These are phyloP conservation scores for Halcyon leucocephala DNA, from an alignment of 2,797 vertebrate species.

Conservation along the genomic window DNA sequence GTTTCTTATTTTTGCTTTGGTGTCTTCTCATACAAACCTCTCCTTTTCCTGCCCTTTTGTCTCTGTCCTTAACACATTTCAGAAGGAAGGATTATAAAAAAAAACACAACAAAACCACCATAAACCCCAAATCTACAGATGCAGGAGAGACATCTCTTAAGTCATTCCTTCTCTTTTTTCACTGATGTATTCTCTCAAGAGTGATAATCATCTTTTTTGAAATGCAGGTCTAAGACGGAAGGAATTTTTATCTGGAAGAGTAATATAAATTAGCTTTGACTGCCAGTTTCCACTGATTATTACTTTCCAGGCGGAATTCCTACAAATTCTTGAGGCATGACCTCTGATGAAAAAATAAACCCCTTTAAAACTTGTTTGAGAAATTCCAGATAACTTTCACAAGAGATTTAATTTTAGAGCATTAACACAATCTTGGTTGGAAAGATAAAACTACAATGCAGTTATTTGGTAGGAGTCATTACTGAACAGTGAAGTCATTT, in stretches of 20 bases:
- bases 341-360: conserved; percentile 87
- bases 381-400: conserved; percentile 89
- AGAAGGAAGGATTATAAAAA: conserved; percentile 37
- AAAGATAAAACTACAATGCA: conserved; percentile 84
- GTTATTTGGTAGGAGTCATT: conserved; percentile 82
- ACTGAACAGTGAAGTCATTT: conserved; percentile 84
- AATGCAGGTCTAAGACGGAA: conserved; percentile 92
- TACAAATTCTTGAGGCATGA: conserved; percentile 89
- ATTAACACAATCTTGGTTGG: conserved; percentile 83
- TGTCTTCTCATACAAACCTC: neutral
- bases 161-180: conserved; percentile 76
- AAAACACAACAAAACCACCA: neutral
- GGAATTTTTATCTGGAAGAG: conserved; percentile 94
- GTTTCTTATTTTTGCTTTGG: neutral
- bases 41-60: neutral
- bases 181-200: conserved; percentile 85
- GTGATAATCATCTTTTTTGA: conserved; percentile 88
- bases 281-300: conserved; percentile 93
- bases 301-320: conserved; percentile 92
- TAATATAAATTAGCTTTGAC: conserved; percentile 88
- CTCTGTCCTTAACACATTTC: conserved; percentile 45
- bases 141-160: conserved; percentile 69
- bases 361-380: conserved; percentile 87
- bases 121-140: conserved; percentile 63
- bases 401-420: conserved; percentile 86